Base-by-base conservation (phyloP, 2,797 vertebrate species). In the Anisognathus igniventris region DNA sequence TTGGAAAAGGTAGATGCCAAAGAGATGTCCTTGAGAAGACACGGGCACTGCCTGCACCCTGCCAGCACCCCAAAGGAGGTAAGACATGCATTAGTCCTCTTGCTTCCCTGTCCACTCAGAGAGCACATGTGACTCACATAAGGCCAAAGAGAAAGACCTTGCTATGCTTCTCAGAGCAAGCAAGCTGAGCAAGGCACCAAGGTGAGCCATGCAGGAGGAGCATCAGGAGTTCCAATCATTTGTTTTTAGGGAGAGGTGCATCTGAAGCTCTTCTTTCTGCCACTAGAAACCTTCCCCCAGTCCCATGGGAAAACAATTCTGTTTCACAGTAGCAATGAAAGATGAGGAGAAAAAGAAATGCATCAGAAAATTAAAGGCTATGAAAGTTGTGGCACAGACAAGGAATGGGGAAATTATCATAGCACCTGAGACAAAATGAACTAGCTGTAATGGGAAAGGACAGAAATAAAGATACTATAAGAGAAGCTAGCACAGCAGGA, bases 41-140 rank as follows among this genome's bases (percentile, higher is more conserved):
- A 42, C 5, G 42, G 42, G 42, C 42, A n/a, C 27, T 88, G 28
- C 42, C 44, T 40, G 44, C 44, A 37, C 18, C 16, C 6, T 48
- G 53, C n/a, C 60, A 77, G 68, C 45, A 77, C 10, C 40, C 28
- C 37, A 37, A 40, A 87, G 33, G 28, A 66, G n/a, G 15, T 6
- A 37, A 64, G 25, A 3, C 3, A 35, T 24, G 28, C 15, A 1
- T 31, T 30, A 51, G 25, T 31, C 39, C 35, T 64, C 45, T 35
- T 73, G 23, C 35, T 67, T 74, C 10, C 40, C 51, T 42, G 28
- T 18, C 37, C 25, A 22, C 30, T 40, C 37, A 40, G 57, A 27
- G 8, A 54, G 14, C 31, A 13, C 0, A 0, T 12, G 18, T 12
- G 30, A 40, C 22, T 54, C 39, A 33, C 1, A 0, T 14, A 16